A percentile compares a stretch with the other conserved stretches of the same genome.
Conservation (phyloP, 2,113 vertebrate species). For the Lasiurus cinereus region DNA sequence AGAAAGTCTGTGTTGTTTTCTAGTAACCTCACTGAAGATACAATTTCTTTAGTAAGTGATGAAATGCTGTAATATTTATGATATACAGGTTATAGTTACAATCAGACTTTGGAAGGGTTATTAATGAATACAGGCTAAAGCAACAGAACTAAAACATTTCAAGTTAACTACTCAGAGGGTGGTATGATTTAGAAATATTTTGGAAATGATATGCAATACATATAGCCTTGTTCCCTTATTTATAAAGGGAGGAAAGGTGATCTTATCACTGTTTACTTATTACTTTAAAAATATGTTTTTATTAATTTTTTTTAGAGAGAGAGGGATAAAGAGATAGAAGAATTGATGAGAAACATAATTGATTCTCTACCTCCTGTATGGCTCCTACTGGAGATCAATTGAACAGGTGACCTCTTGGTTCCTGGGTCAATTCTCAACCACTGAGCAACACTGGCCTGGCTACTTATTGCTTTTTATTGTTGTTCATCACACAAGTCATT, state of each 20-base stretch:
- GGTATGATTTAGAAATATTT: neutral
- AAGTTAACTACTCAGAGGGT: neutral
- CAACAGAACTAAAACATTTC: neutral
- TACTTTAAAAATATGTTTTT: no score
- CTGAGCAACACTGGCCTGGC: no score
- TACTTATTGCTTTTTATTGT: conserved; percentile 22
- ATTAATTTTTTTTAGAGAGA: no score
- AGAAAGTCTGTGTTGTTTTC: conserved; percentile 1
- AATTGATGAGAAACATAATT: no score
- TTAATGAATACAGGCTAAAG: neutral
- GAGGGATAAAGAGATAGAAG: no score
- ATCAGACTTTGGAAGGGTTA: neutral
- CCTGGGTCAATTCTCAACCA: no score
- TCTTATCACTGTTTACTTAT: neutral
- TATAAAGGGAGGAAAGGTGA: neutral
- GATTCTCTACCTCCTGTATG: no score
- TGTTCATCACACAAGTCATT: neutral
- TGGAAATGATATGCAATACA: neutral
- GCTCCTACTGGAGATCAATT: no score
- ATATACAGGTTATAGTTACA: neutral
- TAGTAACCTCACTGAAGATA: neutral
- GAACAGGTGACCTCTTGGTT: no score
- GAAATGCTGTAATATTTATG: neutral
- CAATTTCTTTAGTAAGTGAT: conserved; percentile 20
- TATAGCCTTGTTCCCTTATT: conserved; percentile 24